Base-by-base conservation (phyloP, 2,888 invertebrate species). In the Caradrina clavipalpis region DNA sequence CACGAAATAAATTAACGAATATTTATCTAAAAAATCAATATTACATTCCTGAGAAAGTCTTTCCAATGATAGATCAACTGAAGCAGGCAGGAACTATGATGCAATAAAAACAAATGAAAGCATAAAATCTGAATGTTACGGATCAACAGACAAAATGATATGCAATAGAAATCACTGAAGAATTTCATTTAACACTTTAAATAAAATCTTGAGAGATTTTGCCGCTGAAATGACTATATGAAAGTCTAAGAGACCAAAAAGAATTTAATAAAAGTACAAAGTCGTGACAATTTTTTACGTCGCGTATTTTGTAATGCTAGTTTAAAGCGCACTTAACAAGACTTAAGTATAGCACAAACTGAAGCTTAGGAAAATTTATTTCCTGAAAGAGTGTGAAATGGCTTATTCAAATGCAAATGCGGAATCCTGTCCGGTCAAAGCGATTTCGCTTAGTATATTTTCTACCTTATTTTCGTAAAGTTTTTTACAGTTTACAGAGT, bases 391-490 rank as follows among this genome's bases (percentile, higher is more conserved):
- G 78, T 83, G 85, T 80, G 58, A 78, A 83, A 82, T 82, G 61
- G 85, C 81, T 83, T 84, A 84, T 84, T 84, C 83, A 84, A 76
- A 83, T 83, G 83, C 75, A 82, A 83, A 84, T 80, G 73, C 60
- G 31, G 58, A 67, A 59, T 73, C 74, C 76, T 74, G 84, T 79
- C 82, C 71, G 68, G 80, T 77, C 69, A 82, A 80, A 77, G 84
- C 72, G 82, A 76, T 75, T 82, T 78, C 73, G 71, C 62, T 84
- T 78, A 80, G 65, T 77, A 65, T 59, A 77, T 84, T 80, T 83
- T 65, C 65, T 65, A 71, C 69, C 63, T 82, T 58, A 58, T 69
- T 75, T 72, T 62, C 53, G 66, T 39, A 64, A 57, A 49, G 55
- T 61, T 78, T 8, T 76, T 55, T 50, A 22, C 63, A 54, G 39